These are phyloP conservation scores for Drosophila yooni DNA, from an alignment of 2,888 invertebrate genomes.

Conservation along the genomic window DNA sequence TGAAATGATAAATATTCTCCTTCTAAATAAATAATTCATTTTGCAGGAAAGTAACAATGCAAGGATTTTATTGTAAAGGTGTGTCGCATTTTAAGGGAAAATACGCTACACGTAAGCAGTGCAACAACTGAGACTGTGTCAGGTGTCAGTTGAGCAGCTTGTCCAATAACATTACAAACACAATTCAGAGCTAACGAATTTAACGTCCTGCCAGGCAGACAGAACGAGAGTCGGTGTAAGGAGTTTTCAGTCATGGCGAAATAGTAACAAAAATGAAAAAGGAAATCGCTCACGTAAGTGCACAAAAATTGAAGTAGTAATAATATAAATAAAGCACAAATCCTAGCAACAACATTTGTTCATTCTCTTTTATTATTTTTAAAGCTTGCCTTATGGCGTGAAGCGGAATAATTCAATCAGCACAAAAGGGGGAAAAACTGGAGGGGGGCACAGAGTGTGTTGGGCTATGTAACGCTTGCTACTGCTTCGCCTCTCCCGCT, in stretches of 20 bases:
- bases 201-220: slow-evolving; percentile 14
- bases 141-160: slow-evolving; percentile 35
- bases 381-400: slow-evolving; percentile 72
- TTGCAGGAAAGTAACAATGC: neutral
- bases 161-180: slow-evolving; percentile 21
- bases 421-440: slow-evolving; percentile 41
- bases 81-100: neutral
- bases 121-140: slow-evolving; percentile 26
- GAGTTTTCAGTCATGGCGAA: slow-evolving; percentile 16
- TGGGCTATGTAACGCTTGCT: slow-evolving; percentile 2
- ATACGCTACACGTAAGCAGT: slow-evolving; percentile 1
- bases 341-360: slow-evolving; percentile 28
- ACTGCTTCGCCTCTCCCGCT: slow-evolving; percentile 1
- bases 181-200: slow-evolving; percentile 17
- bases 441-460: slow-evolving; percentile 10
- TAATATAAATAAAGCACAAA: slow-evolving; percentile 60
- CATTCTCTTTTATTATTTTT: slow-evolving; percentile 26
- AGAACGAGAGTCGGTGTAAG: slow-evolving; percentile 18
- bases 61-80: neutral
- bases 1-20: neutral
- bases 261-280: slow-evolving; percentile 48
- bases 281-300: slow-evolving; percentile 61
- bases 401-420: slow-evolving; percentile 81
- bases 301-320: slow-evolving; percentile 61
- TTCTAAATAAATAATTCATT: neutral